A percentile compares a stretch with the other conserved stretches of the same genome.
Evolutionary conservation across 2,113 vertebrate genomes (phyloP).

Genomic region (Fulica atra): DNA sequence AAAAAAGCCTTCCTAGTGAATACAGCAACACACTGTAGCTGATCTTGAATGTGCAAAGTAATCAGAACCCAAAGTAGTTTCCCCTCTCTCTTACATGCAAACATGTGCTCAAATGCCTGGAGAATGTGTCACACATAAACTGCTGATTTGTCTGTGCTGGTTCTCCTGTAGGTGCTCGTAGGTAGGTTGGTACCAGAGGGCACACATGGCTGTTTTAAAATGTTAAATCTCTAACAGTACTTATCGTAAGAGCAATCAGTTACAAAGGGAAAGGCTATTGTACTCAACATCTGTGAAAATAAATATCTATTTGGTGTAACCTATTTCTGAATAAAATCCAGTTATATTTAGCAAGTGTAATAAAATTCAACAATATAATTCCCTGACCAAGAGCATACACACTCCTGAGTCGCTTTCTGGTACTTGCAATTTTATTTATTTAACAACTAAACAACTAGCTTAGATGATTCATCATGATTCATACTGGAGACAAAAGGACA

Average conservation of each 20-base stretch:
- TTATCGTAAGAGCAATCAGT: background rate
- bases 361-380: constrained; percentile 20
- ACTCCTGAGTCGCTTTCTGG: background rate
- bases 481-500: constrained; percentile 28
- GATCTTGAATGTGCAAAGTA: background rate
- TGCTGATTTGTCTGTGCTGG: background rate
- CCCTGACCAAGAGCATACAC: background rate
- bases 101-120: background rate
- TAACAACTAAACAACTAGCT: constrained; percentile 44
- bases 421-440: constrained; percentile 53
- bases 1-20: background rate
- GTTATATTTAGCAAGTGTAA: constrained; percentile 2
- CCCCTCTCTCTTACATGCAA: background rate
- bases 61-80: constrained; percentile 2
- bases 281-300: background rate
- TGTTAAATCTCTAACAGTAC: background rate
- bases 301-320: background rate
- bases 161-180: background rate
- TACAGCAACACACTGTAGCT: background rate
- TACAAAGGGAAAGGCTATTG: background rate
- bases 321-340: background rate
- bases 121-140: background rate
- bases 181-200: background rate
- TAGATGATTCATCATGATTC: constrained; percentile 66
- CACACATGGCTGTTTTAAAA: background rate